These are phyloP conservation scores for Hoplodrina blanda DNA, from an alignment of 2,888 invertebrate species.

Conservation along the genomic window DNA sequence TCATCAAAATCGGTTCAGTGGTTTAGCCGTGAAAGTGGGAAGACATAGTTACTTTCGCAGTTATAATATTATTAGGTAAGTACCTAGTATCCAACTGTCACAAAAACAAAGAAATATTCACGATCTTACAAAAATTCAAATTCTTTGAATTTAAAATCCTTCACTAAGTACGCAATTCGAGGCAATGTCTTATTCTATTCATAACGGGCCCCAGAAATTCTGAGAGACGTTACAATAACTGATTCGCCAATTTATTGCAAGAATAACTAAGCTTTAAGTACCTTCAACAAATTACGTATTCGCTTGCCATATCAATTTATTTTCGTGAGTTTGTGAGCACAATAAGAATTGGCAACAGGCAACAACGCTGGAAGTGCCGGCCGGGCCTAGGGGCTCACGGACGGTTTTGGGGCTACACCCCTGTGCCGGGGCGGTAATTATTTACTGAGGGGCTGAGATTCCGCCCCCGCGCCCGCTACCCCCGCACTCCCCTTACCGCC, in stretches of 20 bases:
- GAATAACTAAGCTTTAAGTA: conserved; percentile 36
- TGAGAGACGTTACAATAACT: conserved; percentile 12
- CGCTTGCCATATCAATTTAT: conserved; percentile 58
- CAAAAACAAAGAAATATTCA: conserved; percentile 13
- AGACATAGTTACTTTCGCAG: no score
- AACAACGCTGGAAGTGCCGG: conserved; percentile 50
- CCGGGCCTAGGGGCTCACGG: conserved; percentile 57
- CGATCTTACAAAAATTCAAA: background rate
- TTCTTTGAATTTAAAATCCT: conserved; percentile 24
- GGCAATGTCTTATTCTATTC: conserved; percentile 11
- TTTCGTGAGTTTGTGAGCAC: conserved; percentile 60
- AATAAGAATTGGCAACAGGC: conserved; percentile 65
- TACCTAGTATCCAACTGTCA: background rate
- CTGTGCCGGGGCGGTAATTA: conserved; percentile 82
- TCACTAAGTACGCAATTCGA: background rate
- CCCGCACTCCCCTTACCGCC: conserved; percentile 63
- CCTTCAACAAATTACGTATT: conserved; percentile 53
- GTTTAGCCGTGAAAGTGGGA: no score
- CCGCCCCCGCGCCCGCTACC: conserved; percentile 71
- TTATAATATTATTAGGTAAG: no score
- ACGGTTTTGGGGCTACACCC: conserved; percentile 78
- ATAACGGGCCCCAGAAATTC: conserved; percentile 26
- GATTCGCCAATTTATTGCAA: conserved; percentile 41
- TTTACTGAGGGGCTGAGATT: conserved; percentile 86
- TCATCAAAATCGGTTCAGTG: no score